phyloP scores from a whole-genome alignment of 2,888 invertebrate species.

The Aspidiotus rigidus region DNA sequence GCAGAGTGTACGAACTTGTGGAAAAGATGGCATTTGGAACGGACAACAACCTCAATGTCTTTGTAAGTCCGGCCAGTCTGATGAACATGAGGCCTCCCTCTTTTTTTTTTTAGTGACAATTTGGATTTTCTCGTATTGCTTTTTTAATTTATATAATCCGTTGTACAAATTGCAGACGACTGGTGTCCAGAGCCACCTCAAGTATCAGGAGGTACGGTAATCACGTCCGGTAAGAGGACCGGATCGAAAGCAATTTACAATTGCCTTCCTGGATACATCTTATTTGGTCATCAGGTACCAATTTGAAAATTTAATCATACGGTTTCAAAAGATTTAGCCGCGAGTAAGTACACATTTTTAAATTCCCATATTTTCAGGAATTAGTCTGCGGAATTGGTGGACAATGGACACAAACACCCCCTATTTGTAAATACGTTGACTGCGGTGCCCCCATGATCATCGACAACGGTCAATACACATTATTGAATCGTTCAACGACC shows the following conservation, averaged over 20 bases:
- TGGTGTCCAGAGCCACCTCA: conserved; percentile 79
- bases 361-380: conserved; percentile 47
- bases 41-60: conserved; percentile 36
- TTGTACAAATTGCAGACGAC: conserved; percentile 48
- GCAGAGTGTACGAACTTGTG: conserved; percentile 58
- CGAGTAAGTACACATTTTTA: neutral
- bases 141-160: neutral
- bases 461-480: conserved; percentile 61
- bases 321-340: neutral
- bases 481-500: conserved; percentile 71
- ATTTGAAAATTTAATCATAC: neutral
- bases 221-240: conserved; percentile 61
- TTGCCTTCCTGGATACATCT: conserved; percentile 73
- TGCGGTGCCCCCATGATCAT: conserved; percentile 74
- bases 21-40: conserved; percentile 51
- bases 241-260: conserved; percentile 71
- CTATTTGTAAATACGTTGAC: conserved; percentile 76
- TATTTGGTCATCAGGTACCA: conserved; percentile 70
- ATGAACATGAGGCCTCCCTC: neutral
- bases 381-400: conserved; percentile 78
- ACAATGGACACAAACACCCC: conserved; percentile 68
- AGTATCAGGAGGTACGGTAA: conserved; percentile 65
- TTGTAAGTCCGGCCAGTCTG: conserved; percentile 31
- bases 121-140: neutral
- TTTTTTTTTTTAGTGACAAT: neutral